Evolutionary conservation across 2,888 invertebrate species (phyloP), one percentile per base, ranked within the genome.

Genomic region (Caenorhabditis drosophilae): DNA sequence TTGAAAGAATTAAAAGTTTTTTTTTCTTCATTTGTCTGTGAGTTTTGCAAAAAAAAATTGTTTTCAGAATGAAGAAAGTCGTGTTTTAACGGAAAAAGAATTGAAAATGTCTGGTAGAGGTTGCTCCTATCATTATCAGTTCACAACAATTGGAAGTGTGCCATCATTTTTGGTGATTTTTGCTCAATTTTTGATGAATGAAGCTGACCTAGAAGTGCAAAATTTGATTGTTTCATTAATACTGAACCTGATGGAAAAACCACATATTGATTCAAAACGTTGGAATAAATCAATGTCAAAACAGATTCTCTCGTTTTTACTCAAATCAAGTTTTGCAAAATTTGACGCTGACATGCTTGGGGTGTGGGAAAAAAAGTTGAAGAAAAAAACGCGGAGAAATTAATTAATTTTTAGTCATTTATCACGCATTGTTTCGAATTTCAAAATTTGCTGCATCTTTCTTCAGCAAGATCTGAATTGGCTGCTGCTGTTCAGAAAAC

Each of bases 351-450:
- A 48, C 6, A 36, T 31, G 4, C 22, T 48, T 4, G 20, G 35
- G 44, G 44, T 45, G 25, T 20, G 18, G 22, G 7, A 3, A 40
- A 3, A n/a, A n/a, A n/a, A n/a, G n/a, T n/a, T n/a, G n/a, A n/a
- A n/a, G n/a, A n/a, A n/a, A n/a, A n/a, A n/a, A n/a, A n/a, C n/a
- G n/a, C n/a, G n/a, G n/a, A n/a, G n/a, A n/a, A n/a, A n/a, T n/a
- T n/a, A n/a, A n/a, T n/a, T n/a, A n/a, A 22, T 31, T 48, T 48
- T 6, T 31, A 48, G 38, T 35, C n/a, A 12, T 34, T 48, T 3
- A 36, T 48, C 2, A 6, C 7, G 9, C 48, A 36, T 15, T 35
- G 38, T 12, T 48, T 48, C 16, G 48, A 48, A 20, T 35, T 48
- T 7, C 48, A 16, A 18, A n/a, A n/a, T n/a, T n/a, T n/a, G n/a